A percentile compares a stretch with the other conserved stretches of the same genome.
Evolutionary conservation across 2,888 invertebrate species (phyloP).

Genomic region (Campaea margaritaria): DNA sequence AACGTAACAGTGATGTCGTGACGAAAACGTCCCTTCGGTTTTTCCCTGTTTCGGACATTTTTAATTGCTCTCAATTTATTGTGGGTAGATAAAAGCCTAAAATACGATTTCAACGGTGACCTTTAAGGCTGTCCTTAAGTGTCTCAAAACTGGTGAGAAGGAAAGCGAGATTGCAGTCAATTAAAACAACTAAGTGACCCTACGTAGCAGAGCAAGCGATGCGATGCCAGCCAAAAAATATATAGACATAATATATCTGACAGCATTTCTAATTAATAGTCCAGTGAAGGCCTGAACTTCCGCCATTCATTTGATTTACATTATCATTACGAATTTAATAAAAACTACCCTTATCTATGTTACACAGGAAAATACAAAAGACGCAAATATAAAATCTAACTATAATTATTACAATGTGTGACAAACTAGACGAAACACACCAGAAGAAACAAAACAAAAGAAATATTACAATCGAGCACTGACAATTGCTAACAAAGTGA

Average conservation of each 20-base stretch:
- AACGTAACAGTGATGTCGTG: slow-evolving; percentile 43
- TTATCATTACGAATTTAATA: not conserved
- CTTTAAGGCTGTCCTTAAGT: slow-evolving; percentile 41
- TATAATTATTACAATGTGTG: too few relatives aligned
- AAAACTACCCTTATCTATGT: too few relatives aligned
- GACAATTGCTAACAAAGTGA: not conserved
- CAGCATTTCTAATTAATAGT: slow-evolving; percentile 1
- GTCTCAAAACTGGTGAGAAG: slow-evolving; percentile 40
- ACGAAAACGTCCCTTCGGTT: slow-evolving; percentile 45
- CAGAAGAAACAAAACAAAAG: too few relatives aligned
- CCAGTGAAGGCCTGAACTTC: not conserved
- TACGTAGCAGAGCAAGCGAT: slow-evolving; percentile 8
- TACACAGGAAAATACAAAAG: too few relatives aligned
- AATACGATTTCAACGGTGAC: slow-evolving; percentile 35
- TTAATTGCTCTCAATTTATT: slow-evolving; percentile 40
- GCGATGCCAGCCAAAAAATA: slow-evolving; percentile 4
- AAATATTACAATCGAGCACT: too few relatives aligned
- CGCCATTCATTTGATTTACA: not conserved
- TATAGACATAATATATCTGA: not conserved
- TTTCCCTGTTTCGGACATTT: slow-evolving; percentile 45
- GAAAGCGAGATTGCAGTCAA: slow-evolving; percentile 40
- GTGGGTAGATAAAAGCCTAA: slow-evolving; percentile 36
- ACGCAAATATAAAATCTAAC: too few relatives aligned
- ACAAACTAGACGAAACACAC: too few relatives aligned
- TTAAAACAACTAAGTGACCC: slow-evolving; percentile 37